These are phyloP conservation scores for Myanophis thanlyinensis DNA, from an alignment of 2,113 vertebrate species.

Conservation along the genomic window DNA sequence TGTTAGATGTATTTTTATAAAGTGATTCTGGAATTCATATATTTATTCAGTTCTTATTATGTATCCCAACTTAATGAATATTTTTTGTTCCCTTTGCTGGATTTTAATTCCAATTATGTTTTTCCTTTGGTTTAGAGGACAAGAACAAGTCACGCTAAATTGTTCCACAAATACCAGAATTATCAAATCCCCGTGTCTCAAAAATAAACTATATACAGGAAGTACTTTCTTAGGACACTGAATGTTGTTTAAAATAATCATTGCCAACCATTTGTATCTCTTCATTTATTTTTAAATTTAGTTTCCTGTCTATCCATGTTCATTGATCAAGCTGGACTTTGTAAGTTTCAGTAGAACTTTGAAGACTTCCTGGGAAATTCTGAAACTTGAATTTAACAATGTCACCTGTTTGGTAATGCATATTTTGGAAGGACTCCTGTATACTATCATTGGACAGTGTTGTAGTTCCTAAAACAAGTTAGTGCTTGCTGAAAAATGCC, in stretches of 20 bases:
- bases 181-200: neutral
- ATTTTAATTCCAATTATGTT: neutral
- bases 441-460: neutral
- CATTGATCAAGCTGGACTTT: neutral
- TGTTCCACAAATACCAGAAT: conserved; percentile 12
- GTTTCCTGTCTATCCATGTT: neutral
- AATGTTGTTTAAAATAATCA: neutral
- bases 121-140: neutral
- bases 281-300: neutral
- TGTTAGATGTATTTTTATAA: neutral
- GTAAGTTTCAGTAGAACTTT: neutral
- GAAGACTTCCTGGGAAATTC: neutral
- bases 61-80: neutral
- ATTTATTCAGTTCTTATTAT: neutral
- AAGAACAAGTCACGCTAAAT: neutral
- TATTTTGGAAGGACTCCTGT: neutral
- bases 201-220: neutral
- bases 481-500: neutral
- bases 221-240: neutral
- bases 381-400: neutral
- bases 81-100: neutral
- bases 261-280: neutral
- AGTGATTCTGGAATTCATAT: neutral
- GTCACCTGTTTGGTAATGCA: neutral
- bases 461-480: neutral